These are phyloP conservation scores for Zosterops pallidus DNA, from an alignment of 2,113 vertebrate species.

Conservation along the genomic window DNA sequence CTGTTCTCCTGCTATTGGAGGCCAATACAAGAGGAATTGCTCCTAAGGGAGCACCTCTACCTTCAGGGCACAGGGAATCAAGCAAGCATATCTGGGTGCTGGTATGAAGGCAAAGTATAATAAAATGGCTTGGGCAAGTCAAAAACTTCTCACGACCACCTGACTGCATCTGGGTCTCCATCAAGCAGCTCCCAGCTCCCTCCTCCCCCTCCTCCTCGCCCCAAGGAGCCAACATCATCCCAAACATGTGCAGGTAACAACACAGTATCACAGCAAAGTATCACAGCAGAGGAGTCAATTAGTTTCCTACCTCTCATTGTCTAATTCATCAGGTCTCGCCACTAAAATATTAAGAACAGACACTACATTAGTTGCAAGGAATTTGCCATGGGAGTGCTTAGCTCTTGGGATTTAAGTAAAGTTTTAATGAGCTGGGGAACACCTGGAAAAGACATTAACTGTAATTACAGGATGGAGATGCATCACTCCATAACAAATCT, in stretches of 20 bases:
- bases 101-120: background rate
- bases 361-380: conserved; percentile 72
- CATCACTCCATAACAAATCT: background rate
- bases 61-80: background rate
- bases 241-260: background rate
- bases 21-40: background rate
- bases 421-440: conserved; percentile 39
- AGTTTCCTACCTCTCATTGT: conserved; percentile 90
- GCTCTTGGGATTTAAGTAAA: conserved; percentile 57
- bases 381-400: conserved; percentile 56
- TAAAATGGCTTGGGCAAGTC: background rate
- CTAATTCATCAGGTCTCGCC: conserved; percentile 80
- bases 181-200: background rate
- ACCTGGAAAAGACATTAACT: conserved; percentile 19
- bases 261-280: background rate
- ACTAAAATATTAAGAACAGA: conserved; percentile 80
- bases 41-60: background rate
- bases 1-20: background rate
- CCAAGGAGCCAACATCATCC: background rate
- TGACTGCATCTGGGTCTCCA: background rate
- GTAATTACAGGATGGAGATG: background rate
- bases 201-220: background rate
- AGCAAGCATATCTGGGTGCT: background rate
- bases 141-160: background rate
- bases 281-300: conserved; percentile 51